Percentiles rank a stretch among this genome's conserved stretches.
phyloP scores from a whole-genome alignment of 2,113 vertebrate species.

The Corynorhinus townsendii region DNA sequence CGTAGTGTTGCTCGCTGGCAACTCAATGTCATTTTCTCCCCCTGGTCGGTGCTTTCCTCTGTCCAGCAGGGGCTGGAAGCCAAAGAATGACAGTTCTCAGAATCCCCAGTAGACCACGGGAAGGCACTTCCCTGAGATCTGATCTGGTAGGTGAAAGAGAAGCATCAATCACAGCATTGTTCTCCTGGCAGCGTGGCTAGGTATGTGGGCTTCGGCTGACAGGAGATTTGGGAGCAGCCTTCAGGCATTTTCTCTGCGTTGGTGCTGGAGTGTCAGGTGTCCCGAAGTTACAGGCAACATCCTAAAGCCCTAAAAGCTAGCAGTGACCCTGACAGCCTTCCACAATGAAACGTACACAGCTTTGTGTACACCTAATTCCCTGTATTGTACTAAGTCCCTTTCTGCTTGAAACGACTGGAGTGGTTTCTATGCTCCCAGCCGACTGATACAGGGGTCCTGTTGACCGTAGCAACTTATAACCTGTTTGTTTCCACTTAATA shows the following conservation, averaged over 20 bases:
- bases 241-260: not conserved
- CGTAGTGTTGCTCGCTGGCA: conserved; percentile 12
- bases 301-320: not conserved
- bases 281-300: not conserved
- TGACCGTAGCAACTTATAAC: not conserved
- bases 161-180: not conserved
- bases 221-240: not conserved
- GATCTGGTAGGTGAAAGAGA: not conserved
- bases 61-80: not conserved
- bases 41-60: not conserved
- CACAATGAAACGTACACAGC: not conserved
- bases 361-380: not conserved
- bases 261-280: not conserved
- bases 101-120: not conserved
- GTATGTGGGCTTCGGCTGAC: not conserved
- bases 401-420: not conserved
- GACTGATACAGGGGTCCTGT: not conserved
- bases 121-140: not conserved
- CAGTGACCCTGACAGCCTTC: not conserved
- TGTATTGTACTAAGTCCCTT: not conserved
- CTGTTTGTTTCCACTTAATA: not conserved
- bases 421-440: not conserved
- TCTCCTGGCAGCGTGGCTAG: not conserved
- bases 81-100: conserved; percentile 2
- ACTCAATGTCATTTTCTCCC: not conserved